These are phyloP conservation scores for Pteruthius melanotis DNA, from an alignment of 2,113 vertebrate species.

Conservation along the genomic window DNA sequence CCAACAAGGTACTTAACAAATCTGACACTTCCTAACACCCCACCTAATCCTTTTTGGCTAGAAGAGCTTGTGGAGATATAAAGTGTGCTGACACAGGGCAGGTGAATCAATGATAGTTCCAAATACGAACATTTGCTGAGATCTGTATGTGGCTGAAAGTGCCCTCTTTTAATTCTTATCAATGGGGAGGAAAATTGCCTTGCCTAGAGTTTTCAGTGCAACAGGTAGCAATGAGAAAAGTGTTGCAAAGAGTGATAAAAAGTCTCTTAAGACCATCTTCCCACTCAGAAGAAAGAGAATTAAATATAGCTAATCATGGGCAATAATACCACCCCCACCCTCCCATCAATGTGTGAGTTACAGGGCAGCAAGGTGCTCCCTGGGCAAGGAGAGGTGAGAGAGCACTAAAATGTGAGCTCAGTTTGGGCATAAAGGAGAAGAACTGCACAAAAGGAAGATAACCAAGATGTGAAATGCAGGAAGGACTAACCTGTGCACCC, in stretches of 20 bases:
- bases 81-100: background rate
- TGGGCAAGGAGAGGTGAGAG: accelerated
- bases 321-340: background rate
- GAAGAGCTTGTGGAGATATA: background rate
- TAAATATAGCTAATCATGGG: background rate
- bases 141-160: background rate
- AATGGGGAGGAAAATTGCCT: background rate
- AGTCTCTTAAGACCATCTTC: background rate
- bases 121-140: background rate
- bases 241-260: background rate
- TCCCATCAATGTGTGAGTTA: background rate
- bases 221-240: background rate
- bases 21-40: background rate
- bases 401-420: background rate
- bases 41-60: background rate
- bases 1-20: background rate
- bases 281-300: background rate
- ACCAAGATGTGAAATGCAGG: background rate
- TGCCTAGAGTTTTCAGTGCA: background rate
- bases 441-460: background rate
- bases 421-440: background rate
- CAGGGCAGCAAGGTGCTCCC: background rate
- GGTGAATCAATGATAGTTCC: background rate
- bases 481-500: background rate
- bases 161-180: background rate